phyloP scores from a whole-genome alignment of 2,888 invertebrate species.

The Acanthosepion pharaonis region DNA sequence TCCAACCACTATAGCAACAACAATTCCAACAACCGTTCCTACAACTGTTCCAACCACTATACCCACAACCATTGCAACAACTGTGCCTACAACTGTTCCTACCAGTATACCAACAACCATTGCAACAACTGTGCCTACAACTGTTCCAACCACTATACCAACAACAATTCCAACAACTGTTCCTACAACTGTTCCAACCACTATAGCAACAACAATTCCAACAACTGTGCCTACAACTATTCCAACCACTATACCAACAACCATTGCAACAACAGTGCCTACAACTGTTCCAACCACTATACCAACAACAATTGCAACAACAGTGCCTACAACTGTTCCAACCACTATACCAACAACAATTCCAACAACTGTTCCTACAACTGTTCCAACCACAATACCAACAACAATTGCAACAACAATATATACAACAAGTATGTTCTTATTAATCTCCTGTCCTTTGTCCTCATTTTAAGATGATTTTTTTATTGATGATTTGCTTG shows the following conservation, averaged over 20 bases:
- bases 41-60: neutral
- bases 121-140: neutral
- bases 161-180: neutral
- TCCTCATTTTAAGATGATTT: too few species aligned
- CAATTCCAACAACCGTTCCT: neutral
- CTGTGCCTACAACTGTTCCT: neutral
- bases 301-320: too few species aligned
- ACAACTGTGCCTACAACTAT: neutral
- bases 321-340: too few species aligned
- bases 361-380: too few species aligned
- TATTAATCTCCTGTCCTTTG: too few species aligned
- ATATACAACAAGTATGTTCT: too few species aligned
- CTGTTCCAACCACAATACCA: too few species aligned
- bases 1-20: neutral
- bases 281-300: too few species aligned
- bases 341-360: too few species aligned
- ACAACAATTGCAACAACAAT: too few species aligned
- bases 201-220: neutral
- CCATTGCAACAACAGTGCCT: neutral
- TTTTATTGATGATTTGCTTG: too few species aligned
- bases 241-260: neutral
- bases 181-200: neutral
- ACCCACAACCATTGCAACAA: neutral
- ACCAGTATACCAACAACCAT: neutral
- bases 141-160: neutral